phyloP scores from a whole-genome alignment of 2,888 invertebrate genomes.

The Diadegma fenestrale region DNA sequence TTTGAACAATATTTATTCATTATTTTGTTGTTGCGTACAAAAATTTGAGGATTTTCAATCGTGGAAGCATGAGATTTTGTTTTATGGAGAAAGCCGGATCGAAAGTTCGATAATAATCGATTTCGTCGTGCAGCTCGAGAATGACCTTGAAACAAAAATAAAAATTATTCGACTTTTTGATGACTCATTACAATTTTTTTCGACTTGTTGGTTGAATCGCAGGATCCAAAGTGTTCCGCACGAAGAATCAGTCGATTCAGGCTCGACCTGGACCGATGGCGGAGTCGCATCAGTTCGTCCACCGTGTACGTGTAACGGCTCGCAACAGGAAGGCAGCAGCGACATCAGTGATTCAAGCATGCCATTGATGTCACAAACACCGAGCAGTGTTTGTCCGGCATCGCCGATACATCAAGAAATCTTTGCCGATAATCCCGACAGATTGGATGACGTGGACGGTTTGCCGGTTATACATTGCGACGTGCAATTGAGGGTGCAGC shows the following conservation, averaged over 20 bases:
- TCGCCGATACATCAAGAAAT: constrained; percentile 86
- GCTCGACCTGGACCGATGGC: constrained; percentile 73
- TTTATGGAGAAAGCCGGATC: too few relatives aligned
- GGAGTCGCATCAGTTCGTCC: constrained; percentile 69
- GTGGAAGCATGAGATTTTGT: too few relatives aligned
- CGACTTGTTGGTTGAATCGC: constrained; percentile 36
- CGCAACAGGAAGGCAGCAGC: constrained; percentile 80
- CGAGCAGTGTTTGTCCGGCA: constrained; percentile 87
- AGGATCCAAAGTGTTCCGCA: constrained; percentile 74
- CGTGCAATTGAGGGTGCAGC: constrained; percentile 91
- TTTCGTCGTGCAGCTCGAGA: too few relatives aligned
- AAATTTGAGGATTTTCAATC: too few relatives aligned
- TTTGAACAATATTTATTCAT: too few relatives aligned
- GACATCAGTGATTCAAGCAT: constrained; percentile 82
- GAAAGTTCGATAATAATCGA: too few relatives aligned
- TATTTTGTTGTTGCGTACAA: too few relatives aligned
- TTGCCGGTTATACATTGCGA: constrained; percentile 90
- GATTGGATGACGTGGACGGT: constrained; percentile 90
- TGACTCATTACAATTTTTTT: background rate
- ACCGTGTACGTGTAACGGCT: constrained; percentile 77
- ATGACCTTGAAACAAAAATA: too few relatives aligned
- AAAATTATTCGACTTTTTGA: background rate
- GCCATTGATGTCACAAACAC: constrained; percentile 87
- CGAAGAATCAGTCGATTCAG: constrained; percentile 71
- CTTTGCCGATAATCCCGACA: constrained; percentile 80